Conservation (phyloP, 2,888 invertebrate genomes). For the Tipula vernalis region DNA sequence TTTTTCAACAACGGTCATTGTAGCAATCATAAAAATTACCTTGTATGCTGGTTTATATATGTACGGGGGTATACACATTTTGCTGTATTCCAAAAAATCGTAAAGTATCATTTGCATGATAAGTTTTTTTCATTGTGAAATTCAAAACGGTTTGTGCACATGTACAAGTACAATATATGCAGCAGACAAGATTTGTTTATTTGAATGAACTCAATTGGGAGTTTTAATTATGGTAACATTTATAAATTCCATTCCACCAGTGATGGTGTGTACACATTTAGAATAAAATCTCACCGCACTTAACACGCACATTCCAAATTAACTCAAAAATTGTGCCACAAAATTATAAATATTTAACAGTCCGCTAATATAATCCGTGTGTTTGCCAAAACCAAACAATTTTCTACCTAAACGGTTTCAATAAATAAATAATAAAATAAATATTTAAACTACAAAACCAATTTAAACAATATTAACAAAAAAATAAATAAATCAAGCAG, state of each 20-base stretch:
- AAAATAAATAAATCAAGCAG: background rate
- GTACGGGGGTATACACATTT: background rate
- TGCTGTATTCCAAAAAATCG: background rate
- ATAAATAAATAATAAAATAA: background rate
- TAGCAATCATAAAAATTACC: background rate
- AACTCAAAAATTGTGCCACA: no score
- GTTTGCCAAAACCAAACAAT: background rate
- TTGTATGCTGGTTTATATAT: no score
- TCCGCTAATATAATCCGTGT: no score
- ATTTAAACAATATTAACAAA: background rate
- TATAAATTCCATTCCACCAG: background rate
- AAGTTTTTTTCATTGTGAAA: background rate
- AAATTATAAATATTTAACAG: no score
- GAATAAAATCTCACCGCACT: background rate
- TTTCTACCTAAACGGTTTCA: background rate
- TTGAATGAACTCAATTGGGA: background rate
- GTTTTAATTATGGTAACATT: background rate
- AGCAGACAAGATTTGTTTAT: background rate
- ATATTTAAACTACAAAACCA: background rate
- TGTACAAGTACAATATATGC: background rate
- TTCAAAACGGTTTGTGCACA: background rate
- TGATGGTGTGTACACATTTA: background rate
- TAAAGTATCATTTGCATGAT: background rate
- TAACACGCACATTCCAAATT: background rate
- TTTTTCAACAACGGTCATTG: background rate